Evolutionary conservation across 1,140 invertebrate genomes (phyloP), one percentile per base, ranked within the genome.

Genomic region (Cryptotermes secundus): DNA sequence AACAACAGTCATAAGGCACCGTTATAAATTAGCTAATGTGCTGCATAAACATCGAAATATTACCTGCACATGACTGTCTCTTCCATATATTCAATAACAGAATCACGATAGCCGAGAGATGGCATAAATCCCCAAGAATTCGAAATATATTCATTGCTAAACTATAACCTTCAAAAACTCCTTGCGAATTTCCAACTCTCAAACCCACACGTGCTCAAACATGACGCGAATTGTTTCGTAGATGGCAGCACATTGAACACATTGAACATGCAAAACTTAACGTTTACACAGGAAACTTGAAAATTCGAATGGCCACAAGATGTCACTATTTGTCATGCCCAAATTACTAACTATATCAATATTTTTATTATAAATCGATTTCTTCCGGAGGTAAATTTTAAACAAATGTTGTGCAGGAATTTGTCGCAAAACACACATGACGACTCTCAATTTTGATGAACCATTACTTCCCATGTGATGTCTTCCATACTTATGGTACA

Each of bases 71-170:
- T 88, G 98, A 99, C 91, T 98, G 92, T 31, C 97, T 98, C 92
- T 99, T 99, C 98, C 98, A 99, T 93, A 99, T 99, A 92, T 99
- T 99, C 81, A 97, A 88, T 85, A 99, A 92, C 87, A 99, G 92
- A 88, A 99, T 94, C 87, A 99, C 95, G 87, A 99, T 98, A 86
- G 98, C 98, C 90, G 98, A 91, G 84, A 99, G 93, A 93, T 99
- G 99, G 89, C 97, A 97, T 88, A 99, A 91, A 92, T 99, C 99
- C 88, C 98, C 99, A 87, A 95, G 90, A 87, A 99, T 93, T 89
- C 98, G 94, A 92, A 99, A 99, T 91, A 98, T 95, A 93, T 99
- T 99, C 97, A 99, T 99, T 86, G 85, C 89, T 22, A 42, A 12
- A 49, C 42, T 80, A n/a, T n/a, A n/a, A n/a, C n/a, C n/a, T n/a